phyloP scores from a whole-genome alignment of 2,888 invertebrate species.

The Pheosia gnoma region DNA sequence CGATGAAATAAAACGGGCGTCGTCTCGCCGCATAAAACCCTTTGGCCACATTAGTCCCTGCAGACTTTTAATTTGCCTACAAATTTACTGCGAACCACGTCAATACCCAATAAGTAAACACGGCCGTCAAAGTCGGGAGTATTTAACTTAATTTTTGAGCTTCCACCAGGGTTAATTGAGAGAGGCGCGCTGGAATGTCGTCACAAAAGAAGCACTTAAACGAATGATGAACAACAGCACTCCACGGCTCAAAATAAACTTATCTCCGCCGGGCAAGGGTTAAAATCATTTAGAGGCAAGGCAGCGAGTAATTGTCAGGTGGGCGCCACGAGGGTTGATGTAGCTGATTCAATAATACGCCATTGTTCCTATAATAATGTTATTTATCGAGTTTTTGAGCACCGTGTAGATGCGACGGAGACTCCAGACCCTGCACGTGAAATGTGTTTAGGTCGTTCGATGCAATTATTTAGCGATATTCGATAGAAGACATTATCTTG shows the following conservation, averaged over 20 bases:
- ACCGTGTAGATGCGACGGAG: constrained; percentile 14
- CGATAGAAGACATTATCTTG: not conserved
- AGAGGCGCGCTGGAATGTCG: constrained; percentile 75
- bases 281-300: constrained; percentile 75
- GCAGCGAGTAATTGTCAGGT: constrained; percentile 72
- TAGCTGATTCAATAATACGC: constrained; percentile 76
- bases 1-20: constrained; percentile 17
- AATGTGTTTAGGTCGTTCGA: constrained; percentile 12
- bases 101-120: constrained; percentile 80
- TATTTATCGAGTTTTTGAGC: constrained; percentile 77
- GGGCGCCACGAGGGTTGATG: constrained; percentile 62
- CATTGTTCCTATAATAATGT: constrained; percentile 71
- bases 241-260: constrained; percentile 82
- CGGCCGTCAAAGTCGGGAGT: constrained; percentile 66
- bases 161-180: constrained; percentile 76
- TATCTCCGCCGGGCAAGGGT: constrained; percentile 81
- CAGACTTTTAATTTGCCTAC: constrained; percentile 63
- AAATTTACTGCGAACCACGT: constrained; percentile 66
- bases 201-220: constrained; percentile 84
- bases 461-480: constrained; percentile 27
- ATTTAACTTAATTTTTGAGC: constrained; percentile 85
- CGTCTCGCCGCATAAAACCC: constrained; percentile 39
- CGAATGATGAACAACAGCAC: constrained; percentile 69
- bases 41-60: constrained; percentile 51
- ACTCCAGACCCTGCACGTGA: constrained; percentile 1